Percentiles rank a stretch among this genome's conserved stretches.
Evolutionary conservation across 2,797 vertebrate genomes (phyloP).

Genomic region (Nannoperca australis): DNA sequence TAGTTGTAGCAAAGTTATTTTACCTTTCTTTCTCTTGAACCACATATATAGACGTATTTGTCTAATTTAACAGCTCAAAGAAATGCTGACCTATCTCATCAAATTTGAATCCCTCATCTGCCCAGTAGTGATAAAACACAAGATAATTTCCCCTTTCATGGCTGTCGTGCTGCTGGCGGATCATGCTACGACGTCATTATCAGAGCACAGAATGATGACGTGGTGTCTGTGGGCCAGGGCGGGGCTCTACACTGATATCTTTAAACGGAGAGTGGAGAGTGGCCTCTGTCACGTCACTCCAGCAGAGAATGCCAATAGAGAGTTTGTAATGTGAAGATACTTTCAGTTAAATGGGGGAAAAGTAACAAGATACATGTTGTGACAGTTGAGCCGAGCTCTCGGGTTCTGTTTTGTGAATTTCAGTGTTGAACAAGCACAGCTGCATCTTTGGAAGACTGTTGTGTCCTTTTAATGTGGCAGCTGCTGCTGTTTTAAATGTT

Average conservation of each 20-base stretch:
- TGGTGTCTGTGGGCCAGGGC: constrained; percentile 6
- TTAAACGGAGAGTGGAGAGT: neutral
- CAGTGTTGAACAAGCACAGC: constrained; percentile 38
- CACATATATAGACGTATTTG: constrained; percentile 5
- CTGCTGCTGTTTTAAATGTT: constrained; percentile 17
- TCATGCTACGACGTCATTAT: constrained; percentile 17
- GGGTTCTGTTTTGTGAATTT: constrained; percentile 2
- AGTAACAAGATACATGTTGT: constrained; percentile 8
- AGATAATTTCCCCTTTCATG: constrained; percentile 23
- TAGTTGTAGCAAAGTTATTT: neutral
- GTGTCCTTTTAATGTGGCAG: constrained; percentile 5
- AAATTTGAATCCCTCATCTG: constrained; percentile 37
- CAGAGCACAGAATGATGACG: neutral
- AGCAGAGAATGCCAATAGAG: neutral
- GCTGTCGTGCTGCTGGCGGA: constrained; percentile 3
- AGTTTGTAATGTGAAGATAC: constrained; percentile 4
- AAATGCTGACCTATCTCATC: constrained; percentile 22
- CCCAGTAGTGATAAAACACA: constrained; percentile 18
- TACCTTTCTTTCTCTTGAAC: neutral
- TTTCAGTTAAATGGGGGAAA: constrained; percentile 9
- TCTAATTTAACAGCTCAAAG: constrained; percentile 11
- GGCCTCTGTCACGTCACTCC: constrained; percentile 4
- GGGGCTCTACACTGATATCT: neutral
- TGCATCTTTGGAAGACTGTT: constrained; percentile 10
- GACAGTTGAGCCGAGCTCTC: constrained; percentile 9